phyloP scores from a whole-genome alignment of 2,888 invertebrate genomes.

The Parnassius smintheus region DNA sequence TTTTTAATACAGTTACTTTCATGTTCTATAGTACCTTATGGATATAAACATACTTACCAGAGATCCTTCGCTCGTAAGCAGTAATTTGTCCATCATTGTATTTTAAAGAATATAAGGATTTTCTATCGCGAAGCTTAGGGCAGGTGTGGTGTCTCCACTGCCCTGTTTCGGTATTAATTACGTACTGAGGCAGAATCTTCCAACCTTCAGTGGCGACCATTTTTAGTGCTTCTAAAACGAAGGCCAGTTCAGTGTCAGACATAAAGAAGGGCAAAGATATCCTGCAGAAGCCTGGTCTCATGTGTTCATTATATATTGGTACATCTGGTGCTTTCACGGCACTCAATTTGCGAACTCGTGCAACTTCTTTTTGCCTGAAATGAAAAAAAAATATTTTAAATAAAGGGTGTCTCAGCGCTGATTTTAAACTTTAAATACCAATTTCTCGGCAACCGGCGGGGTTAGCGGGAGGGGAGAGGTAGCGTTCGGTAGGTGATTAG shows the following conservation, averaged over 20 bases:
- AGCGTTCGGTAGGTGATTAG: too few species aligned
- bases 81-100: slow-evolving; percentile 89
- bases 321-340: slow-evolving; percentile 67
- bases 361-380: slow-evolving; percentile 73
- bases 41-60: slow-evolving; percentile 57
- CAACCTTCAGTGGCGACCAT: slow-evolving; percentile 94
- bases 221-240: slow-evolving; percentile 90
- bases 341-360: slow-evolving; percentile 66
- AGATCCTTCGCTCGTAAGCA: slow-evolving; percentile 85
- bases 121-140: slow-evolving; percentile 88
- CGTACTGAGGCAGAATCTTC: slow-evolving; percentile 93
- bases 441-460: too few species aligned
- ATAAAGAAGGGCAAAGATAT: slow-evolving; percentile 93
- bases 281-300: slow-evolving; percentile 92
- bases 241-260: slow-evolving; percentile 89
- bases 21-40: not conserved
- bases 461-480: too few species aligned
- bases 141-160: slow-evolving; percentile 94
- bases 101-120: slow-evolving; percentile 89
- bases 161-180: slow-evolving; percentile 92
- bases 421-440: too few species aligned
- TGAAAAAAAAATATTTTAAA: slow-evolving; percentile 19
- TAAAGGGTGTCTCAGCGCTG: too few species aligned
- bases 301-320: slow-evolving; percentile 82
- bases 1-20: not conserved